Conservation (phyloP, 2,113 vertebrate genomes). For the Thermophis baileyi region DNA sequence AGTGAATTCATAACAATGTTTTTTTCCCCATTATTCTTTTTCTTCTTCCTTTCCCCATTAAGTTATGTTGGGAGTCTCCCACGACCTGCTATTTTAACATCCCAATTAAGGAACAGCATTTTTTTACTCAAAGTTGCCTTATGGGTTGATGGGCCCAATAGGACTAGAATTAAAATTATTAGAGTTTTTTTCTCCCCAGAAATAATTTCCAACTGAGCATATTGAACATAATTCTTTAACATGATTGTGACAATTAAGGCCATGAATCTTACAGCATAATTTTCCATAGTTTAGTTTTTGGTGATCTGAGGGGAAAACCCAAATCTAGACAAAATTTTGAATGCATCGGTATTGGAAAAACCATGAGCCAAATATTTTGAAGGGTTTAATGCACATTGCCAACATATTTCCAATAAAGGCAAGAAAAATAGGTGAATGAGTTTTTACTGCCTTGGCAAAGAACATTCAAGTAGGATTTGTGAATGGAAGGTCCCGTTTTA, state of each 20-base stretch:
- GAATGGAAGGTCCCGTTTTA: not conserved
- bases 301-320: too few species aligned
- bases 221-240: not conserved
- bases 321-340: not conserved
- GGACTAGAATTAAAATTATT: not conserved
- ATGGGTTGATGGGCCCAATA: not conserved
- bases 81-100: not conserved
- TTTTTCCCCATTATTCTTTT: not conserved
- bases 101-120: not conserved
- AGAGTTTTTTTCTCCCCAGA: not conserved
- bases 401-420: not conserved
- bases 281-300: not conserved
- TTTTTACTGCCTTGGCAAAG: not conserved
- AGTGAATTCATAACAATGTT: conserved; percentile 33
- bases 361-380: not conserved
- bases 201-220: not conserved
- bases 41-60: not conserved
- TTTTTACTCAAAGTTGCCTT: not conserved
- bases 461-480: not conserved
- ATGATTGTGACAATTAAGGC: not conserved
- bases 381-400: not conserved
- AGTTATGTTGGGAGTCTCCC: not conserved
- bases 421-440: not conserved
- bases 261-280: too few species aligned
- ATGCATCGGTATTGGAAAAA: not conserved